Evolutionary conservation across 2,113 vertebrate genomes (phyloP), one percentile per base, ranked within the genome.

Genomic region (Cyprinus carpio): DNA sequence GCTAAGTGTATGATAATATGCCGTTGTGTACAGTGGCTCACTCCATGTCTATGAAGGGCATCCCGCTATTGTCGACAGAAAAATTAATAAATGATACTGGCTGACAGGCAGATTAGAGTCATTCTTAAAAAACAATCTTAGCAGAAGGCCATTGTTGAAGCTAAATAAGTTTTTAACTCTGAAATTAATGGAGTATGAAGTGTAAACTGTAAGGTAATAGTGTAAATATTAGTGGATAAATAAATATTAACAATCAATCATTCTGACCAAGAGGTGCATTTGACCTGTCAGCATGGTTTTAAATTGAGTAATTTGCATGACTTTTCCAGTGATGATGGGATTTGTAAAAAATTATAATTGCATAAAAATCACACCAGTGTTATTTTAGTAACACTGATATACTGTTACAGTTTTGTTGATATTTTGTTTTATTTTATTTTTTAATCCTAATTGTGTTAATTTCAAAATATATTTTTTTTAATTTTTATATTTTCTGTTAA

Each of bases 71-170:
- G 34, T 82, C 7, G 40, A 34, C 4, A 54, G 31, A 11, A 49
- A 12, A 54, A 51, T 69, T 0, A 82, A 69, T 82, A 51, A 82
- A 54, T n/a, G 43, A 23, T 20, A 18, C 31, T 15, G 80, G 27
- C 64, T 69, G 80, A 80, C 78, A 64, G 58, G 58, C 58, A 46
- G 78, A 76, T 84, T 62, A 75, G 54, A 75, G 67, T 27, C n/a
- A 40, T 76, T 84, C 43, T 81, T 85, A 62, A 37, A 7, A 40
- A 5, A 37, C 25, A 58, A 43, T 78, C 16, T 69, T 62, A 62
- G n/a, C n/a, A 46, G 34, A 56, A 0, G 18, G 29, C 29, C 75
- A 78, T 34, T 80, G 58, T 80, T 46, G 40, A 80, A 80, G 13
- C 13, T 64, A 80, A 64, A 79, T 7, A 81, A 2, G 60, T 6